Percentiles rank a stretch among this genome's conserved stretches.
These are phyloP conservation scores for Phymastichus coffea DNA, from an alignment of 1,140 invertebrate genomes.

Conservation along the genomic window DNA sequence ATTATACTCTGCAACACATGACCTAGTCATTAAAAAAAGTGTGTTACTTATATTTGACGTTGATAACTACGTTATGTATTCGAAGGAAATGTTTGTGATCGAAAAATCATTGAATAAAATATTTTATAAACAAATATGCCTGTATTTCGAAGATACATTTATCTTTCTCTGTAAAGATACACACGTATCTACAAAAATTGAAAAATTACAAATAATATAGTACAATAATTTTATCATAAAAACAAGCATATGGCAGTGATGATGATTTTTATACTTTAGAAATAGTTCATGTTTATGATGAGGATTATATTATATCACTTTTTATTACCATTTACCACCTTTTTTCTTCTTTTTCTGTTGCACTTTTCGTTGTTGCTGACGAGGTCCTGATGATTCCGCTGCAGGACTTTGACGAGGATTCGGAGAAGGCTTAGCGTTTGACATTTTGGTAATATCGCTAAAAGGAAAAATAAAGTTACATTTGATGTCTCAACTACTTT, in stretches of 20 bases:
- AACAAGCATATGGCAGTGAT: background rate
- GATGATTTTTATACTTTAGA: background rate
- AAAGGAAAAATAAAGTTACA: conserved; percentile 33
- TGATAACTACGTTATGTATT: conserved; percentile 40
- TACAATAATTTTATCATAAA: background rate
- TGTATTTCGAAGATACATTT: conserved; percentile 7
- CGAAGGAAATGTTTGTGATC: conserved; percentile 28
- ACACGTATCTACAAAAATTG: conserved; percentile 6
- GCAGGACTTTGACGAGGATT: conserved; percentile 58
- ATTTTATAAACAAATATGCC: conserved; percentile 43
- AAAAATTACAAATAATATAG: background rate
- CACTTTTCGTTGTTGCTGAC: conserved; percentile 63
- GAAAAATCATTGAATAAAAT: conserved; percentile 43
- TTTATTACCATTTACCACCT: conserved; percentile 55
- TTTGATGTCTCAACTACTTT: conserved; percentile 16
- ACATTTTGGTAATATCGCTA: conserved; percentile 70
- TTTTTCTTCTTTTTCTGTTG: conserved; percentile 68
- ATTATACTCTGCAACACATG: conserved; percentile 44
- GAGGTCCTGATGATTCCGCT: conserved; percentile 55
- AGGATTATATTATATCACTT: too few relatives aligned
- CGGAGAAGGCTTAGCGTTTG: conserved; percentile 59
- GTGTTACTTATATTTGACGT: conserved; percentile 51
- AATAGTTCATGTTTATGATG: too few relatives aligned
- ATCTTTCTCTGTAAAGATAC: conserved; percentile 4
- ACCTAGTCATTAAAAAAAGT: conserved; percentile 49